Conservation (phyloP, 2,888 invertebrate genomes). For the Odontothrips loti region DNA sequence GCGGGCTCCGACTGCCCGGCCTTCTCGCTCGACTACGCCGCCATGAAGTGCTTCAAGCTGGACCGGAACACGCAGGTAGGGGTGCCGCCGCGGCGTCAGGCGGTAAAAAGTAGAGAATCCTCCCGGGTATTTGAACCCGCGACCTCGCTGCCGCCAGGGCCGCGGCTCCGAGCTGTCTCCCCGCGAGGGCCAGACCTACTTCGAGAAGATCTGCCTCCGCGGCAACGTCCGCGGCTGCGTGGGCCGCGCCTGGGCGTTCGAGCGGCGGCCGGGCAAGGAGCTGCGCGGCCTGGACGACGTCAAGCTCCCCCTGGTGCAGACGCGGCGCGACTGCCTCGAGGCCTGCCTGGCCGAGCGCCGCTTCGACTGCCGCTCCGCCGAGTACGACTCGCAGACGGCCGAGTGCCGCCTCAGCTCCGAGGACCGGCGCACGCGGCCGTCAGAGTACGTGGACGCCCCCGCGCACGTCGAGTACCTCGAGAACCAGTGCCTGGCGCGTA, state of each 20-base stretch:
- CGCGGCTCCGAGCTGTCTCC: constrained; percentile 45
- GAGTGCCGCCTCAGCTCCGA: constrained; percentile 50
- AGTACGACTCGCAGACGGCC: constrained; percentile 49
- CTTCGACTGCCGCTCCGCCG: constrained; percentile 49
- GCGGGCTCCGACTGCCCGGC: constrained; percentile 48
- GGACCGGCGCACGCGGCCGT: constrained; percentile 49
- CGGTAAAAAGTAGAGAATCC: too few relatives aligned
- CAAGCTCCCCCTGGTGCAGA: constrained; percentile 47
- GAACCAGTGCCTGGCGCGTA: constrained; percentile 53
- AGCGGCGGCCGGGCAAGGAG: constrained; percentile 50
- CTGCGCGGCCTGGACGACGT: constrained; percentile 49
- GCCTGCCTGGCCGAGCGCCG: constrained; percentile 47
- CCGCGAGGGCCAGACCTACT: constrained; percentile 47
- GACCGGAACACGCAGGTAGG: constrained; percentile 47
- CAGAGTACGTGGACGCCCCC: constrained; percentile 46
- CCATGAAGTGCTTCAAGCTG: constrained; percentile 47
- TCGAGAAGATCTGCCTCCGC: constrained; percentile 48
- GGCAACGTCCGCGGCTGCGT: constrained; percentile 43
- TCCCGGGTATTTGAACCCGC: too few relatives aligned
- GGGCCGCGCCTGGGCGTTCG: constrained; percentile 50
- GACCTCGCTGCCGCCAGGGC: constrained; percentile 39
- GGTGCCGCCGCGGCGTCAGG: too few relatives aligned
- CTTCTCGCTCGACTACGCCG: constrained; percentile 47
- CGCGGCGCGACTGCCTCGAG: constrained; percentile 51
- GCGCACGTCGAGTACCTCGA: constrained; percentile 51